Base-by-base conservation (phyloP, 1,140 invertebrate species). In the Ceratitis capitata region DNA sequence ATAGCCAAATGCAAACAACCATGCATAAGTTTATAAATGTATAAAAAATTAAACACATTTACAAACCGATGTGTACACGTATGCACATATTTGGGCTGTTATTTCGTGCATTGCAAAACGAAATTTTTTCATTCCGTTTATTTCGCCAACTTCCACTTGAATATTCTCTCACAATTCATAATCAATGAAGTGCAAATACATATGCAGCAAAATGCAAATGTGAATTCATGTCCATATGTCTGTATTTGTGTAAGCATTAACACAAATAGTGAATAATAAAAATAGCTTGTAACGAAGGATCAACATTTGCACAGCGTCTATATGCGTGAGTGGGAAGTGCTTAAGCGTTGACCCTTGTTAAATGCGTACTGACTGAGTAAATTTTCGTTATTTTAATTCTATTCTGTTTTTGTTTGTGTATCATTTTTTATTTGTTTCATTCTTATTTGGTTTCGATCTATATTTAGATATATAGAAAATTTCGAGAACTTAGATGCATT, bases 141-240 rank as follows among this genome's bases (percentile, higher is more conserved):
- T 51, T 82, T 47, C 35, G 32, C 26, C 26, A 12, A 53, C 14
- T 51, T 83, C 42, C 82, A 83, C n/a, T 47, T 39, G 29, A 23
- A n/a, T 58, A 53, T 35, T 23, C 12, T 23, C 12, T 53, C 45
- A 83, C 82, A 58, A 58, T 47, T 39, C 82, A 83, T 53, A 83
- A 51, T 83, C 47, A 83, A 83, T 83, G 47, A 83, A 83, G 23
- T 49, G 45, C 82, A 83, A 83, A 83, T 53, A 83, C 51, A 49
- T n/a, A 29, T n/a, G 49, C 78, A 56, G 5, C 26, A 83, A 53
- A 69, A 32, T 35, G 19, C 61, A 69, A 69, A 69, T 61, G 26
- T 32, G 29, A 61, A 61, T 61, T 29, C 51, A 56, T 23, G 23
- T n/a, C 19, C 23, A 56, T 6, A 6, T 23, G 23, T 56, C 9